phyloP scores from a whole-genome alignment of 92 coral and sea anemone genomes.

The Montipora capitata region DNA sequence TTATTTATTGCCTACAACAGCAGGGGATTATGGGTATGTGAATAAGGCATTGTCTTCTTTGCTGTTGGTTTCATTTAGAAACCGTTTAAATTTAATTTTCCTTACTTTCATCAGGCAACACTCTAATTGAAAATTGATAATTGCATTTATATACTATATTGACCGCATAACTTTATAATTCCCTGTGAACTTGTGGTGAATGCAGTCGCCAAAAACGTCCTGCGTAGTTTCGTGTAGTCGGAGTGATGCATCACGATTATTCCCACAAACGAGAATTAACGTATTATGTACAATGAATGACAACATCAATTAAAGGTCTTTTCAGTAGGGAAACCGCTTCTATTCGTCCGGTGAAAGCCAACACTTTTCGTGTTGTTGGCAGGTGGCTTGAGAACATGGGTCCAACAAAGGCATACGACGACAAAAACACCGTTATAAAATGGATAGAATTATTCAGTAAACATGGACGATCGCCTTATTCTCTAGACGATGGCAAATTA shows the following conservation, averaged over 20 bases:
- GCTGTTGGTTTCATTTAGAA: neutral
- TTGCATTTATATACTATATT: neutral
- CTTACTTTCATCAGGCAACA: neutral
- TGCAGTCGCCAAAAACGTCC: no score
- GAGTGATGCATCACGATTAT: conserved; percentile 5
- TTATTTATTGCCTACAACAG: conserved; percentile 35
- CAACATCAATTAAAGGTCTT: conserved; percentile 5
- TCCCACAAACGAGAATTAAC: neutral
- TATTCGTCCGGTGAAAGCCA: conserved; percentile 17
- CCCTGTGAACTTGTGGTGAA: no score
- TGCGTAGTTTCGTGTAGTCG: no score
- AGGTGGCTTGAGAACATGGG: conserved; percentile 1
- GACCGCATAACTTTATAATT: neutral
- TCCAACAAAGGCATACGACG: no score
- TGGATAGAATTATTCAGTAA: no score
- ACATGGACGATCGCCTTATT: no score
- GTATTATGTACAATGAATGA: conserved; percentile 2
- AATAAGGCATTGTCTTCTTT: neutral
- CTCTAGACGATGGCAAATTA: no score
- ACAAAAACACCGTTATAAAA: no score
- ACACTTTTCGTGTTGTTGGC: neutral
- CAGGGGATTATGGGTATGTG: conserved; percentile 46
- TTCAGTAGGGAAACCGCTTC: conserved; percentile 5
- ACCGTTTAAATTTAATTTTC: no score
- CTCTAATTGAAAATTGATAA: neutral